These are phyloP conservation scores for Oceanodroma leucorhoa DNA, from an alignment of 2,797 vertebrate species.

Conservation along the genomic window DNA sequence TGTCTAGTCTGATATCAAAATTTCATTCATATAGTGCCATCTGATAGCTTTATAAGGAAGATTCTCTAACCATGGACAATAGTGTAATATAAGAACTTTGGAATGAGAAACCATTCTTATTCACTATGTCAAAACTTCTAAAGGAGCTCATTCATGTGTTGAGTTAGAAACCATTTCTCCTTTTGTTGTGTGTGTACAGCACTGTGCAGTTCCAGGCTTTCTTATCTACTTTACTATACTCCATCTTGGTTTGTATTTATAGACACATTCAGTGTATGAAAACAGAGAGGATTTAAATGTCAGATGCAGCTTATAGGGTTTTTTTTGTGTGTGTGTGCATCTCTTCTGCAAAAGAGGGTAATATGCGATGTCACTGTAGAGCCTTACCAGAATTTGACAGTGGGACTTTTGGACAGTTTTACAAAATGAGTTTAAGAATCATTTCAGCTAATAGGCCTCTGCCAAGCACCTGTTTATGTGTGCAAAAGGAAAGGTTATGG, in stretches of 20 bases:
- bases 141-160: not conserved
- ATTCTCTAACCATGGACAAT: not conserved
- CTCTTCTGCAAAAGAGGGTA: not conserved
- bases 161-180: not conserved
- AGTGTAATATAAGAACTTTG: not conserved
- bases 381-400: not conserved
- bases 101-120: not conserved
- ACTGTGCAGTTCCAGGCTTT: not conserved
- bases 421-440: not conserved
- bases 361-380: not conserved
- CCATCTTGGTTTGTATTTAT: not conserved
- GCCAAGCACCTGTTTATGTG: not conserved
- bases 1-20: not conserved
- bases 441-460: not conserved
- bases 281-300: not conserved
- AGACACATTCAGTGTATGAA: not conserved
- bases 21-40: not conserved
- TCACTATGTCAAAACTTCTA: not conserved
- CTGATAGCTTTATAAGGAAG: not conserved
- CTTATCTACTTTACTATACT: not conserved
- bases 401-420: not conserved
- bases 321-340: not conserved
- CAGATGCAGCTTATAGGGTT: not conserved
- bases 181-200: not conserved
- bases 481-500: not conserved